Percentiles rank a stretch among this genome's conserved stretches.
phyloP scores from a whole-genome alignment of 2,113 vertebrate species.

The Tursiops truncatus region DNA sequence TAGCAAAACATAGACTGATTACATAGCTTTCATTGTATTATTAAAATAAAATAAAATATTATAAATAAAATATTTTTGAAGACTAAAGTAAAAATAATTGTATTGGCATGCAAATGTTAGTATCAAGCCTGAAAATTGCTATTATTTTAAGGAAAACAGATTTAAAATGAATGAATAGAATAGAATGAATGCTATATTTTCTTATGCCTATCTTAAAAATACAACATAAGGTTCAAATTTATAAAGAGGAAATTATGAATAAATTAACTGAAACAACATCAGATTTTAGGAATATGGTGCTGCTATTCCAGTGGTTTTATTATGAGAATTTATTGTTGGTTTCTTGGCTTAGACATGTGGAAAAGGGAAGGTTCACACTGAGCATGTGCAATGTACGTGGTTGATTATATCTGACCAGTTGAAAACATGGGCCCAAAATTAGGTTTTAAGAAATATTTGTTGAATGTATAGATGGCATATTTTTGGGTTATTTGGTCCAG shows the following conservation, averaged over 20 bases:
- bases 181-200: background rate
- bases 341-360: background rate
- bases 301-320: background rate
- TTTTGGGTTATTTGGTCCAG: background rate
- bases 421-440: background rate
- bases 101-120: background rate
- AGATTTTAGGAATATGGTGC: background rate
- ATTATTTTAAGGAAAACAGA: background rate
- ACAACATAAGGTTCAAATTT: background rate
- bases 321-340: background rate
- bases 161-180: background rate
- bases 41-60: background rate
- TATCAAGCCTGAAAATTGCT: slow-evolving; percentile 7
- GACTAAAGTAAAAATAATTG: background rate
- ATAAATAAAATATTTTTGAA: slow-evolving; percentile 39
- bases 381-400: background rate
- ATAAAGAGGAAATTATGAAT: slow-evolving; percentile 14
- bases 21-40: background rate
- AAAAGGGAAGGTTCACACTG: background rate
- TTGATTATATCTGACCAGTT: background rate
- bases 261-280: background rate
- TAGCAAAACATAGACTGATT: background rate
- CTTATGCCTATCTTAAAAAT: background rate
- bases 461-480: background rate
- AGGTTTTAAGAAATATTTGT: background rate